phyloP scores from a whole-genome alignment of 2,888 invertebrate species.

The Protula sp. region DNA sequence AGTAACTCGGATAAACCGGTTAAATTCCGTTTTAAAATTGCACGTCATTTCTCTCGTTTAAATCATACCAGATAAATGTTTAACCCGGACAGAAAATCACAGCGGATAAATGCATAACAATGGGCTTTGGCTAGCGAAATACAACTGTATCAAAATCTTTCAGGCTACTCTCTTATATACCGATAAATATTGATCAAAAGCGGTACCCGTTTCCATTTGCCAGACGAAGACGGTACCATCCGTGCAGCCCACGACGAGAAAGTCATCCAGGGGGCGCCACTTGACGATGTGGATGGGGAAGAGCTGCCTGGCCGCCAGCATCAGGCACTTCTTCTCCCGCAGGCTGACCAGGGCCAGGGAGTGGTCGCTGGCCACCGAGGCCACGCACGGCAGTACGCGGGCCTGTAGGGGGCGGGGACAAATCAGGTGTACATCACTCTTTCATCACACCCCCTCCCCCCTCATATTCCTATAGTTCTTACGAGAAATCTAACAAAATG shows the following conservation, averaged over 20 bases:
- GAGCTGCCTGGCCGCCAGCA: slow-evolving; percentile 86
- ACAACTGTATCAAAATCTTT: too few species aligned
- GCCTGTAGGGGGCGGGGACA: slow-evolving; percentile 59
- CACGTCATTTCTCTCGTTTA: too few species aligned
- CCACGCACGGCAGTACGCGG: slow-evolving; percentile 87
- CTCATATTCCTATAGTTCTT: too few species aligned
- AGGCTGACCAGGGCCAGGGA: slow-evolving; percentile 90
- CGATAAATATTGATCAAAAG: too few species aligned
- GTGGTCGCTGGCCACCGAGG: slow-evolving; percentile 95
- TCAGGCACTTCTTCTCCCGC: slow-evolving; percentile 87
- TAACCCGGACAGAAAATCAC: too few species aligned
- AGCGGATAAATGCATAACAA: too few species aligned
- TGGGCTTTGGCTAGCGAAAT: too few species aligned
- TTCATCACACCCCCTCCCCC: neutral
- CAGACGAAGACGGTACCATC: slow-evolving; percentile 98
- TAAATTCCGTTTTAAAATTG: too few species aligned
- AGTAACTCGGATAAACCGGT: too few species aligned
- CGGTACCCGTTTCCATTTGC: slow-evolving; percentile 92
- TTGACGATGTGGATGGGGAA: slow-evolving; percentile 94
- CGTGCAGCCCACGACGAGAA: slow-evolving; percentile 92
- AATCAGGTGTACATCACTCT: neutral
- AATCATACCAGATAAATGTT: too few species aligned
- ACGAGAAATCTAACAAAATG: too few species aligned
- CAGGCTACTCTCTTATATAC: too few species aligned
- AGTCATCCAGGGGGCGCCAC: slow-evolving; percentile 96